A percentile compares a stretch with the other conserved stretches of the same genome.
These are phyloP conservation scores for Catocala sponsa DNA, from an alignment of 2,888 invertebrate genomes.

Conservation along the genomic window DNA sequence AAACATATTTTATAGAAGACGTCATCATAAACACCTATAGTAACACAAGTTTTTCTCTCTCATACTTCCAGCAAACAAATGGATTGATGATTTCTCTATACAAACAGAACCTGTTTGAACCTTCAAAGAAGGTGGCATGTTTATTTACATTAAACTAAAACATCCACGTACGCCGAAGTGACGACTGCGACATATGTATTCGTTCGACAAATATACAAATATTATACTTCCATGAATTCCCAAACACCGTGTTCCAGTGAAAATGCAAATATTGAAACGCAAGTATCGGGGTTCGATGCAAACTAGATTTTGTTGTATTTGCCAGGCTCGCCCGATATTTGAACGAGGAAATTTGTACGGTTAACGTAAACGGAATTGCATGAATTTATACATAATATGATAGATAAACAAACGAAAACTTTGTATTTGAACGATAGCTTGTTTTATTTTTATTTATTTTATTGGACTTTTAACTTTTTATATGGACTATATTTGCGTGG, in stretches of 20 bases:
- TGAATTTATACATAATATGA: conserved; percentile 33
- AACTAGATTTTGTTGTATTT: conserved; percentile 63
- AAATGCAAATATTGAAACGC: conserved; percentile 58
- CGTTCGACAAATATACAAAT: conserved; percentile 41
- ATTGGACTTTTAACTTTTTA: too few relatives aligned
- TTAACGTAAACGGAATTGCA: conserved; percentile 25
- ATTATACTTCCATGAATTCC: conserved; percentile 49
- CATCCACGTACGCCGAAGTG: conserved; percentile 2
- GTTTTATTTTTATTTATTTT: too few relatives aligned
- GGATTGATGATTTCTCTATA: conserved; percentile 10
- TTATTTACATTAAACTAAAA: conserved; percentile 16
- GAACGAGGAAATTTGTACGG: conserved; percentile 36
- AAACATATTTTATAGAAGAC: too few relatives aligned
- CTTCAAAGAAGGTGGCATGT: background rate
- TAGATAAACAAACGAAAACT: conserved; percentile 13
- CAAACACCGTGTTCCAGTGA: conserved; percentile 42
- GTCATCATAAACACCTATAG: too few relatives aligned
- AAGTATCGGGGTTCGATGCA: conserved; percentile 54
- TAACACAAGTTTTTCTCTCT: background rate
- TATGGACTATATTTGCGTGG: too few relatives aligned
- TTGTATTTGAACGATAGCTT: background rate
- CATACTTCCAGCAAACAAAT: background rate
- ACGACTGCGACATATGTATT: conserved; percentile 25
- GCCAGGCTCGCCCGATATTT: conserved; percentile 48
- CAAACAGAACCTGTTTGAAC: conserved; percentile 9